Base-by-base conservation (phyloP, 2,113 vertebrate species). In the Tretioscincus oriximinensis region DNA sequence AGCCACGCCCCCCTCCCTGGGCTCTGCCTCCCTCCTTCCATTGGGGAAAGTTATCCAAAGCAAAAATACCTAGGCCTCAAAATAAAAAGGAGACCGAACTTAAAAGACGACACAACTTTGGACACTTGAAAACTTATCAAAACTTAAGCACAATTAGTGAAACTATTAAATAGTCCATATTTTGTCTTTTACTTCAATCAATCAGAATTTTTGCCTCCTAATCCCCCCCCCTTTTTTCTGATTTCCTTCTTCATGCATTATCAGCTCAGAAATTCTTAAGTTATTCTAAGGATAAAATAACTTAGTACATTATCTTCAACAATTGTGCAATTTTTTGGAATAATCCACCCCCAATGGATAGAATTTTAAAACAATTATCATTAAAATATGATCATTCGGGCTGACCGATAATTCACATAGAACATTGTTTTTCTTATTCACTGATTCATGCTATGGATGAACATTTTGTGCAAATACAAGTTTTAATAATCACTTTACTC, bases 321-420 rank as follows among this genome's bases (percentile, higher is more conserved):
- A 26, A 9, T 6, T n/a, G 29, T 5, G 9, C 26, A 66, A 76
- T 28, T 65, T 63, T 35, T 61, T 70, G 20, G 20, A 61, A 22
- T 28, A 69, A 82, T 63, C 69, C 14, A 26, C 54, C 9, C 73
- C 47, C 71, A 60, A 66, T 29, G 16, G 26, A 66, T 31, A 66
- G 45, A 10, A 28, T 16, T 68, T 22, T 60, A 26, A 26, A 70
- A 58, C 51, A 9, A 35, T 54, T 54, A 21, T 14, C 9, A 45
- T 66, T 28, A 26, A 28, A 81, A 66, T 49, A 54, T 73, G 47
- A 81, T 66, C 45, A 66, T 58, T 73, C 20, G 24, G 49, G 63
- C 41, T 51, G 41, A 11, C 60, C 70, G 26, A 77, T 60, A 77
- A 73, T 81, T 85, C 73, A 77, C 63, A 77, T 58, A 70, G 77